Conservation (phyloP, 2,113 vertebrate species). For the Carassius auratus region DNA sequence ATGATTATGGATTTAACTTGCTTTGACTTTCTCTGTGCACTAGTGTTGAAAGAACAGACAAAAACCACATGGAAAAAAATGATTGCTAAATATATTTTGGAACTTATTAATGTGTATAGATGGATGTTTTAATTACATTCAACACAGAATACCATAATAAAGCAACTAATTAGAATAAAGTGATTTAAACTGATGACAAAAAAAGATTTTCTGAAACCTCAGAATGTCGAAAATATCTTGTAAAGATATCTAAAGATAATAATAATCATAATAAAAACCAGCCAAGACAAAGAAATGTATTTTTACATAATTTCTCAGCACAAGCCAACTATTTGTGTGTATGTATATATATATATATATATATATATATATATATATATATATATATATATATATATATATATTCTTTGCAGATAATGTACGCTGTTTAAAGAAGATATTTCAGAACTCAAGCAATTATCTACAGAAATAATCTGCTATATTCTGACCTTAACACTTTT, state of each 20-base stretch:
- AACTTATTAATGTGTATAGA: neutral
- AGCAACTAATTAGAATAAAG: neutral
- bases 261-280: neutral
- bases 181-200: neutral
- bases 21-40: neutral
- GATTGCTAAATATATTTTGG: neutral
- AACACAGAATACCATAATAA: neutral
- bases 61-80: no score
- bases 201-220: neutral
- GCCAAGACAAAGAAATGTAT: neutral
- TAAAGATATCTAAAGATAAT: no score
- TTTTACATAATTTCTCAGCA: no score
- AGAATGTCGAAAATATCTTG: neutral
- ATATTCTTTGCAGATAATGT: neutral
- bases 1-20: conserved; percentile 22
- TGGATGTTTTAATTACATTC: neutral
- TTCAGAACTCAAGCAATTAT: neutral
- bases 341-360: no score
- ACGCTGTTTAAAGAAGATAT: no score
- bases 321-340: no score
- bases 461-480: neutral
- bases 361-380: no score
- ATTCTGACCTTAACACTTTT: neutral
- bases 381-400: no score
- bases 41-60: neutral